Percentiles rank a stretch among this genome's conserved stretches.
These are phyloP conservation scores for Carassius carassius DNA, from an alignment of 2,113 vertebrate species.

Conservation along the genomic window DNA sequence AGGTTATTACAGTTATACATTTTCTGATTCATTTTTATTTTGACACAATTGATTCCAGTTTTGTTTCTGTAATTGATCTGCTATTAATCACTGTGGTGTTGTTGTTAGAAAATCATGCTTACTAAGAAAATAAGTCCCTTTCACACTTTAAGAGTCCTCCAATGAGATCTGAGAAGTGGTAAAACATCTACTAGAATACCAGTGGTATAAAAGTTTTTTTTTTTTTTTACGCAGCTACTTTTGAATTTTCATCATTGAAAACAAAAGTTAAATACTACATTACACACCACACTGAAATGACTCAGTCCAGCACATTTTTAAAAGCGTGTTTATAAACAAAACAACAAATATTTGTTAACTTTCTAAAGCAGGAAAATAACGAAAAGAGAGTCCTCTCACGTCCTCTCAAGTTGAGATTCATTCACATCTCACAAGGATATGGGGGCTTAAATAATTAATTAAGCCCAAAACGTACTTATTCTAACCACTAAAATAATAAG, in stretches of 20 bases:
- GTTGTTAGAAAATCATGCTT: not conserved
- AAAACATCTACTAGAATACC: not conserved
- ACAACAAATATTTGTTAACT: too few species aligned
- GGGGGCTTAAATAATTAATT: too few species aligned
- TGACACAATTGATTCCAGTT: not conserved
- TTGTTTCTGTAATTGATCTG: not conserved
- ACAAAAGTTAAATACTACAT: too few species aligned
- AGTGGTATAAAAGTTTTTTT: not conserved
- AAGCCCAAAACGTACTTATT: too few species aligned
- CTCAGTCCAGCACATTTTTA: too few species aligned
- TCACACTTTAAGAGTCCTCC: not conserved
- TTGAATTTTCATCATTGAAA: not conserved
- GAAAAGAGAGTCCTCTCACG: too few species aligned
- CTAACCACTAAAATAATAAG: too few species aligned
- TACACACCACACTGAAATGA: too few species aligned
- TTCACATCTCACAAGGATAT: too few species aligned
- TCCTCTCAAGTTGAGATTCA: too few species aligned
- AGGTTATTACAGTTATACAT: not conserved
- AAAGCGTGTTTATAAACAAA: too few species aligned
- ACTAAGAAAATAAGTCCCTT: not conserved
- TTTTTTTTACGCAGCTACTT: not conserved
- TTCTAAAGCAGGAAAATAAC: too few species aligned
- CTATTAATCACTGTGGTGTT: not conserved
- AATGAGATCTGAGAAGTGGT: not conserved
- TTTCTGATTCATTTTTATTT: not conserved